Base-by-base conservation (phyloP, 2,888 invertebrate species). In the Gymnoscelis rufifasciata region DNA sequence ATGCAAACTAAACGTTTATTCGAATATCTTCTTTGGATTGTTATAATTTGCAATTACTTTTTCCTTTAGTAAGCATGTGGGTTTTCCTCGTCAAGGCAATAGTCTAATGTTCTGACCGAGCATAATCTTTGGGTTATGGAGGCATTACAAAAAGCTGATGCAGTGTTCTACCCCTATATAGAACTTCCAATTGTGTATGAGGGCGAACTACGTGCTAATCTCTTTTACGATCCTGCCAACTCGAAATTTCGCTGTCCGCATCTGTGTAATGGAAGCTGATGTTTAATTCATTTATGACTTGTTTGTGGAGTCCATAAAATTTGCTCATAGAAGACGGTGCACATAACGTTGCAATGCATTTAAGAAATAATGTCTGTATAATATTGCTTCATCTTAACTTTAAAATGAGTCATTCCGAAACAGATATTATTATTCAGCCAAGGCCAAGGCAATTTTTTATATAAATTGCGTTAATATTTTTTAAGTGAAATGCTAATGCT, bases 101-200 rank as follows among this genome's bases (percentile, higher is more conserved):
- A 67, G 69, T 55, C 57, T 66, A 64, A 61, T 66, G 68, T 69
- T 64, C 62, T 54, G 51, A 49, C 47, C 60, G 67, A 59, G 57
- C 74, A 70, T 78, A 78, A 79, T 78, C 74, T 72, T 60, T 64
- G 67, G 74, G 74, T 80, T 82, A 86, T 81, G 66, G 76, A 40
- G 19, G 72, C 75, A 83, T 83, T 83, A 87, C 81, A 81, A 83
- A 83, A 84, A 84, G 78, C 71, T 77, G 74, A 79, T 86, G 84
- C 81, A 81, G 41, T 41, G 26, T 38, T 81, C 80, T 71, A 74
- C 74, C 73, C 73, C 74, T 74, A 71, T 71, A 66, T 69, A 56
- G 66, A 52, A 52, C 58, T 59, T 52, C 60, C 57, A 62, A 38
- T 50, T 51, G 61, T 62, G 64, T 65, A 59, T 57, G 64, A 61